phyloP scores from a whole-genome alignment of 2,797 vertebrate genomes.

The Ataeniobius toweri region DNA sequence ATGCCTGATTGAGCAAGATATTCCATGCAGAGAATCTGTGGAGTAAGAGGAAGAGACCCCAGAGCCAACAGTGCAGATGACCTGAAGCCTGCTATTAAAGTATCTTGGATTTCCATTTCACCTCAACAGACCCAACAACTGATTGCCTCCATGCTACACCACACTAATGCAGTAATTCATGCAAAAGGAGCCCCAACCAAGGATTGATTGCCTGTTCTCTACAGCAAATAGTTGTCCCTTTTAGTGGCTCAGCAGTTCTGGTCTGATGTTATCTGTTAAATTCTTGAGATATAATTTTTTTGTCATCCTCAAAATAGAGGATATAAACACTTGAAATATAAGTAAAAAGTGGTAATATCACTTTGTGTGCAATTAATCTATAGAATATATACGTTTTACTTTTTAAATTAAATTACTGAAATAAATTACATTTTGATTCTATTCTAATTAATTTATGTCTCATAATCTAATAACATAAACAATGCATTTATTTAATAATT shows the following conservation, averaged over 20 bases:
- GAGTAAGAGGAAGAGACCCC: neutral
- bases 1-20: neutral
- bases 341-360: neutral
- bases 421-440: neutral
- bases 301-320: neutral
- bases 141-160: neutral
- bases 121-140: neutral
- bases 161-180: neutral
- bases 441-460: neutral
- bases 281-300: neutral
- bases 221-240: neutral
- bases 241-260: neutral
- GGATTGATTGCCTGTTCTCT: neutral
- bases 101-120: neutral
- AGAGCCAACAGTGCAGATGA: neutral
- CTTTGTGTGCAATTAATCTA: neutral
- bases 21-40: neutral
- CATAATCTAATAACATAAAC: neutral
- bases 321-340: neutral
- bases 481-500: neutral
- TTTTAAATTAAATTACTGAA: neutral
- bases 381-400: neutral
- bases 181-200: neutral
- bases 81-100: neutral
- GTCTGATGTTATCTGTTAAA: neutral